Base-by-base conservation (phyloP, 92 coral and sea anemone genomes). In the Porites lobata region DNA sequence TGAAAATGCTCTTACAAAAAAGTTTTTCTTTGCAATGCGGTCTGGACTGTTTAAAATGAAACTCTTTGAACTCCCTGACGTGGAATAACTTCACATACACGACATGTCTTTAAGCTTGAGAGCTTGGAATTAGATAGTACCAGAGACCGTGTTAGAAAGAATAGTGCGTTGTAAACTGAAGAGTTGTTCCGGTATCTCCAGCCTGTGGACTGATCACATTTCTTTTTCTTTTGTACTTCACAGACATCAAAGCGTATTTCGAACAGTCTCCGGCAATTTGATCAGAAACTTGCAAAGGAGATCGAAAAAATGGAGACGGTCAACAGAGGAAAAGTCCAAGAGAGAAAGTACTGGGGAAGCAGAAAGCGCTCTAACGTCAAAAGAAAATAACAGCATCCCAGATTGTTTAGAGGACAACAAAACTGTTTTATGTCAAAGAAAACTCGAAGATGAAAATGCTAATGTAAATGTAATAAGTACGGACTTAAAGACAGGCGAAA, bases 281-380 rank as follows among this genome's bases (percentile, higher is more conserved):
- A 93, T 81, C 22, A 82, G 94, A 22, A 91, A 92, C 72, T 93
- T 91, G 96, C 95, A 87, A 66, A 74, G 96, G 76, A 87, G 91
- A 32, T 95, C 98, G 18, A 95, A 91, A 68, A 92, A 88, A 83
- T 95, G 98, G 98, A 94, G 98, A 38, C 89, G 91, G 20, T 91
- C 98, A 18, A 80, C 94, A n/a, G 98, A 95, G 59, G 98, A 95
- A 20, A 74, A 75, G n/a, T 18, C 22, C 7, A 87, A 90, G 29
- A 69, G 56, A 19, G 81, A 50, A 19, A 57, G 65, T 8, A 57
- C 14, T 14, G 79, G 81, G 13, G 87, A 80, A 22, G 50, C 17
- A 15, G 93, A 90, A 9, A 67, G 14, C 19, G 54, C 73, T 51
- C 19, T 79, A 20, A 69, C 73, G 29, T 26, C 84, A 11, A 75